Evolutionary conservation across 2,888 invertebrate genomes (phyloP).

Genomic region (Gasteruption jaculator): DNA sequence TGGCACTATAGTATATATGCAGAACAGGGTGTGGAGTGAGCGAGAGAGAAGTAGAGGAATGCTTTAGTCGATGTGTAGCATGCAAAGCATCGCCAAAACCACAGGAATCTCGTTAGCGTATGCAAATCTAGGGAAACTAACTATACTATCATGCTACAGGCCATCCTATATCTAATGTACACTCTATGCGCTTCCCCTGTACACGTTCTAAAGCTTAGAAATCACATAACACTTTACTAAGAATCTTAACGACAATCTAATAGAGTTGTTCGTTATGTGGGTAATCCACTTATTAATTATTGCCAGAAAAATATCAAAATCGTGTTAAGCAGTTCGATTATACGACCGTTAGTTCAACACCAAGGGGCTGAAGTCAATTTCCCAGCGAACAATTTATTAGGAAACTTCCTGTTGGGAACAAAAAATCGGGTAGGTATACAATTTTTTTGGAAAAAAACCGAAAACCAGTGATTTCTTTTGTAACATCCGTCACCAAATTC

Average conservation of each 20-base stretch:
- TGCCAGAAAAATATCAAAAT: too few relatives aligned
- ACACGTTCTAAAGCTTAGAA: slow-evolving; percentile 36
- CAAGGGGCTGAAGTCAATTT: too few relatives aligned
- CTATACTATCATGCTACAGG: slow-evolving; percentile 39
- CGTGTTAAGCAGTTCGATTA: too few relatives aligned
- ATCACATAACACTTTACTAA: slow-evolving; percentile 31
- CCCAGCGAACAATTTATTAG: too few relatives aligned
- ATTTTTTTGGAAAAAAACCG: too few relatives aligned
- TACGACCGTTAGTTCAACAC: too few relatives aligned
- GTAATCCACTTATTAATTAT: too few relatives aligned
- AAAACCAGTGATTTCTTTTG: too few relatives aligned
- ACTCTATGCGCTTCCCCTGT: slow-evolving; percentile 34
- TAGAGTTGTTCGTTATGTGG: slow-evolving; percentile 20
- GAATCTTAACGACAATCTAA: slow-evolving; percentile 33
- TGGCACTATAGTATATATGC: slow-evolving; percentile 18
- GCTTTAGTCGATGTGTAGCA: too few relatives aligned
- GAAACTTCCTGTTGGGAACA: too few relatives aligned
- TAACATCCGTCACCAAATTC: too few relatives aligned
- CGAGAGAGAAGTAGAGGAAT: slow-evolving; percentile 21
- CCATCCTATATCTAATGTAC: slow-evolving; percentile 35
- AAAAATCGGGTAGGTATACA: too few relatives aligned
- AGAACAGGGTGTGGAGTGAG: slow-evolving; percentile 25
- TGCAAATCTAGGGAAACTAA: slow-evolving; percentile 45
- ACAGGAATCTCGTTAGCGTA: slow-evolving; percentile 48
- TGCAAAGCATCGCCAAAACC: slow-evolving; percentile 45